These are phyloP conservation scores for Sminthurides aquaticus DNA, from an alignment of 2,888 invertebrate genomes.

Conservation along the genomic window DNA sequence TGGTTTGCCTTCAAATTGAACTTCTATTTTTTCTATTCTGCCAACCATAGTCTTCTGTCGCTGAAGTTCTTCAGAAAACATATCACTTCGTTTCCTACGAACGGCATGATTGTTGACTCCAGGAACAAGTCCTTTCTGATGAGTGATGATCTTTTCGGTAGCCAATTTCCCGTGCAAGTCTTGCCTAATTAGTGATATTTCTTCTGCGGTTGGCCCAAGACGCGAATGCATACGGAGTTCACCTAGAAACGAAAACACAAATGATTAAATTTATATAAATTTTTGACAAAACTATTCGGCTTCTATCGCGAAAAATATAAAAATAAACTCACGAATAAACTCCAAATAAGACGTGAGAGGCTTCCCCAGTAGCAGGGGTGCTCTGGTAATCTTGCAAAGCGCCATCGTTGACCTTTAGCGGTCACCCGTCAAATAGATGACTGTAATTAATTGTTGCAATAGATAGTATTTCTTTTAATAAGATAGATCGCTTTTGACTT, in stretches of 20 bases:
- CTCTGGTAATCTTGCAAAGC: neutral
- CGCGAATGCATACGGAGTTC: constrained; percentile 31
- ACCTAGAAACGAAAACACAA: constrained; percentile 20
- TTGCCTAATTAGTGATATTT: constrained; percentile 26
- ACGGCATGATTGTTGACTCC: constrained; percentile 35
- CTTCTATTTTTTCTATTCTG: constrained; percentile 83
- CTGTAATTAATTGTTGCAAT: neutral
- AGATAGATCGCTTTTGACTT: no score
- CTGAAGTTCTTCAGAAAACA: constrained; percentile 70
- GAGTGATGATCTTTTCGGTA: constrained; percentile 27
- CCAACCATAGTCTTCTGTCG: constrained; percentile 67
- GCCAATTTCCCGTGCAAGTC: constrained; percentile 30
- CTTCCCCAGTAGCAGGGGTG: neutral
- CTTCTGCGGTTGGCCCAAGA: constrained; percentile 32
- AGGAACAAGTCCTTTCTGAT: constrained; percentile 28
- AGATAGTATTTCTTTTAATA: neutral
- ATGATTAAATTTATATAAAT: neutral
- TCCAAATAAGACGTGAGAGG: neutral
- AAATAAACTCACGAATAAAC: neutral
- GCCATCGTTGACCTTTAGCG: neutral
- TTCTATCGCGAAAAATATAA: neutral
- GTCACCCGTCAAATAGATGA: no score
- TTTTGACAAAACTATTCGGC: neutral
- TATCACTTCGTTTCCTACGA: constrained; percentile 41
- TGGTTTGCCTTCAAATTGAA: constrained; percentile 62